phyloP scores from a whole-genome alignment of 2,888 invertebrate genomes.

The Heliconius cydno region DNA sequence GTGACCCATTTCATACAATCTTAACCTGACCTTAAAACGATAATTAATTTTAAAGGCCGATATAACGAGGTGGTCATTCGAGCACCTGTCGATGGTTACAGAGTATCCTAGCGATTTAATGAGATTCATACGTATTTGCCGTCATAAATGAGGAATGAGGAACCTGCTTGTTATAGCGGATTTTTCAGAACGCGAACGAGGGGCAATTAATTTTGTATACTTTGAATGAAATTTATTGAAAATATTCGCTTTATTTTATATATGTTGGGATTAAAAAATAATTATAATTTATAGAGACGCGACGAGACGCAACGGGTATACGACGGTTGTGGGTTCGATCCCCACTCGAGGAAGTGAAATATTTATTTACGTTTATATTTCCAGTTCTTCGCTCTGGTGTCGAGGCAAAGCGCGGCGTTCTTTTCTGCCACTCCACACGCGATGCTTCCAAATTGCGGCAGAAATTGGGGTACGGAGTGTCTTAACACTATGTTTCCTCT shows the following conservation, averaged over 20 bases:
- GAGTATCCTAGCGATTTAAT: conserved; percentile 35
- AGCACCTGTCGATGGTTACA: conserved; percentile 36
- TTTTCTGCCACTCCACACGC: too few species aligned
- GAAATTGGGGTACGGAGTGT: too few species aligned
- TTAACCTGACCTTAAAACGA: conserved; percentile 8
- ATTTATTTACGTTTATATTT: too few species aligned
- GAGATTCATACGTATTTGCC: conserved; percentile 26
- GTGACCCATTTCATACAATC: not conserved
- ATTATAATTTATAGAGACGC: not conserved
- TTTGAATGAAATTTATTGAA: not conserved
- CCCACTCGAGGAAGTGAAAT: too few species aligned
- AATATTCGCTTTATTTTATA: not conserved
- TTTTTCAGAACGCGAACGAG: conserved; percentile 1
- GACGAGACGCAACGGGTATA: too few species aligned
- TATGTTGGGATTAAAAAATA: not conserved
- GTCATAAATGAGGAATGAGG: conserved; percentile 10
- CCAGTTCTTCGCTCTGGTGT: too few species aligned
- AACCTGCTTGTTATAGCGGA: not conserved
- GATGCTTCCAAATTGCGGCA: too few species aligned
- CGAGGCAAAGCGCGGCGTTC: too few species aligned
- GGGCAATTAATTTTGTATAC: conserved; percentile 7
- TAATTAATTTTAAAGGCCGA: conserved; percentile 32
- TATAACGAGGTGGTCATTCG: conserved; percentile 36
- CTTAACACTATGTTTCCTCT: too few species aligned
- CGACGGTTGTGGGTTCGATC: too few species aligned